A percentile compares a stretch with the other conserved stretches of the same genome.
These are phyloP conservation scores for Harmothoe impar DNA, from an alignment of 2,888 invertebrate species.

Conservation along the genomic window DNA sequence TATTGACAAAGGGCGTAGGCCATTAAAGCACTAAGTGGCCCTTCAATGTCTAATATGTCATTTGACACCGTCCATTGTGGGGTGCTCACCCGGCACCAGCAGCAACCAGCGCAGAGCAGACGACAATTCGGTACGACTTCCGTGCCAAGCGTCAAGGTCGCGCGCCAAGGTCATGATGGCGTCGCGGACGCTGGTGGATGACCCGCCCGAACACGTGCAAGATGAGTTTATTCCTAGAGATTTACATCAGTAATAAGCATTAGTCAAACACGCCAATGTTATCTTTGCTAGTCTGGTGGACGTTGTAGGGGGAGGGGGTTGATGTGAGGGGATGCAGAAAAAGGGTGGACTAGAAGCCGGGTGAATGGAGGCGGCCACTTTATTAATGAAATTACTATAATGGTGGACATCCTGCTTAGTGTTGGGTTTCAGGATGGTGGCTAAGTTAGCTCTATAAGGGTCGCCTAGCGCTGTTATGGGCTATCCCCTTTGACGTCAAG, in stretches of 20 bases:
- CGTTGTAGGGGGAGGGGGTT: not conserved
- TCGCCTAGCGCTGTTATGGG: too few species aligned
- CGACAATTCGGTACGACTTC: not conserved
- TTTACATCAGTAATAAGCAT: conserved; percentile 52
- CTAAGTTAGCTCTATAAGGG: too few species aligned
- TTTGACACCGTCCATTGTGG: conserved; percentile 53
- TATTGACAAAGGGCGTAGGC: too few species aligned
- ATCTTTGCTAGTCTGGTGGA: not conserved
- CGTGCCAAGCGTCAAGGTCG: not conserved
- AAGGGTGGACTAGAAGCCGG: too few species aligned
- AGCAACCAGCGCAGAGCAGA: not conserved
- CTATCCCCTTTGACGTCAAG: too few species aligned
- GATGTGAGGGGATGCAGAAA: not conserved
- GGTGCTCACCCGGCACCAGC: not conserved
- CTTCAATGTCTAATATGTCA: too few species aligned
- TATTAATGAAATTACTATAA: conserved; percentile 58
- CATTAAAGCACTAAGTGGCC: too few species aligned
- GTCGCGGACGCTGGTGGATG: conserved; percentile 9
- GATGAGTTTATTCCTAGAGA: conserved; percentile 29
- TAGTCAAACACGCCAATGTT: conserved; percentile 47
- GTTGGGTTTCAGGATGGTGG: conserved; percentile 17
- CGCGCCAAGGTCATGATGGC: conserved; percentile 12
- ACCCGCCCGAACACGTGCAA: conserved; percentile 12
- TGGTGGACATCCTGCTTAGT: conserved; percentile 54
- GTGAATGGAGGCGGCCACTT: conserved; percentile 41